These are phyloP conservation scores for Nansenia antarctica DNA, from an alignment of 2,113 vertebrate genomes.

Conservation along the genomic window DNA sequence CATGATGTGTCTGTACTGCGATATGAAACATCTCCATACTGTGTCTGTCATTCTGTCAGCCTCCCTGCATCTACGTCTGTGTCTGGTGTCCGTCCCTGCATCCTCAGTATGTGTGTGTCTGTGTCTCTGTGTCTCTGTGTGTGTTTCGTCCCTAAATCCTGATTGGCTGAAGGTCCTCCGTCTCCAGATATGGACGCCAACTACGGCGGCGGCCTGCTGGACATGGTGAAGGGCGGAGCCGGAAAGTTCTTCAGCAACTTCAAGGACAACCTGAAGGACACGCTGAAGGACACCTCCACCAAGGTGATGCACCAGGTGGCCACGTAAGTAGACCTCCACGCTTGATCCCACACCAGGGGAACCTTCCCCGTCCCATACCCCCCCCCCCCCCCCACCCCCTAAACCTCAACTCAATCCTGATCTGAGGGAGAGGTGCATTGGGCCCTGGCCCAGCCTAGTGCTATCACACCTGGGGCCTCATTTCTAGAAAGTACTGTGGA, in stretches of 20 bases:
- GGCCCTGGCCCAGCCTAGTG: too few relatives aligned
- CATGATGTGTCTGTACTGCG: neutral
- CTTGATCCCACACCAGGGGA: too few relatives aligned
- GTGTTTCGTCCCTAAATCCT: slow-evolving; percentile 25
- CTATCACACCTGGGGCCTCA: too few relatives aligned
- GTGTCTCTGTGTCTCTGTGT: slow-evolving; percentile 15
- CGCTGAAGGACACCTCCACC: slow-evolving; percentile 95
- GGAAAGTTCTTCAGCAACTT: slow-evolving; percentile 98
- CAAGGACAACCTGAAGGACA: slow-evolving; percentile 98
- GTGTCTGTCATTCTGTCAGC: neutral
- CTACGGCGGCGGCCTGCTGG: slow-evolving; percentile 92
- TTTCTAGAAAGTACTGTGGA: too few relatives aligned
- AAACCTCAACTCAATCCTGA: too few relatives aligned
- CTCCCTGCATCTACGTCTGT: neutral
- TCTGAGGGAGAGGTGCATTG: too few relatives aligned
- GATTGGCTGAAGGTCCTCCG: slow-evolving; percentile 69
- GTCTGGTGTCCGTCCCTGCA: neutral
- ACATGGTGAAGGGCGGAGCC: slow-evolving; percentile 98
- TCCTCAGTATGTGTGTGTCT: neutral
- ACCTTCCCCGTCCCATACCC: neutral
- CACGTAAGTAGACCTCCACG: slow-evolving; percentile 76
- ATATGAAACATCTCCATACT: neutral
- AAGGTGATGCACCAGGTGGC: slow-evolving; percentile 98
- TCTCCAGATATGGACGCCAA: slow-evolving; percentile 92
- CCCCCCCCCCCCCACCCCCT: neutral